phyloP scores from a whole-genome alignment of 2,797 vertebrate species.

The Coilia nasus region DNA sequence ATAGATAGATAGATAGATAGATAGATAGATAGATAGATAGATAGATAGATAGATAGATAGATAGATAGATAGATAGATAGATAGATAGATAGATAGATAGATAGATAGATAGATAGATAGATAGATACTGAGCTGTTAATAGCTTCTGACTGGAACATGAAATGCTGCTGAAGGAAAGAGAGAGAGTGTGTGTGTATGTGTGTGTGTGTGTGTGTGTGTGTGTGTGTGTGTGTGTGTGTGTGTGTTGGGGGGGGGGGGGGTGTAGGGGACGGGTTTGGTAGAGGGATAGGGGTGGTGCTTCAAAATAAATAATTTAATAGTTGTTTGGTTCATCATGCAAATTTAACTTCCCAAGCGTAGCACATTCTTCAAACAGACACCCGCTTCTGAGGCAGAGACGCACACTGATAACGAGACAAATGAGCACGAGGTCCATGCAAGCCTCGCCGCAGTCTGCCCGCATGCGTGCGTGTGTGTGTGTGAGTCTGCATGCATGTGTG shows the following conservation, averaged over 20 bases:
- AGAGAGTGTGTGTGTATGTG: background rate
- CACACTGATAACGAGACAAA: conserved; percentile 89
- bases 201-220: conserved; percentile 6
- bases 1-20: no score
- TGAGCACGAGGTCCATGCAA: conserved; percentile 82
- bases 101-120: no score
- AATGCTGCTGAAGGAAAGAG: no score
- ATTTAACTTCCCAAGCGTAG: conserved; percentile 87
- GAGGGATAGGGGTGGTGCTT: background rate
- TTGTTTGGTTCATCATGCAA: conserved; percentile 88
- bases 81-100: no score
- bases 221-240: no score
- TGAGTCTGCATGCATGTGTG: conserved; percentile 20
- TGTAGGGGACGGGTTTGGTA: background rate
- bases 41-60: no score
- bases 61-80: no score
- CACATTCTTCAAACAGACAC: conserved; percentile 97
- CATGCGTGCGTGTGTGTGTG: conserved; percentile 24
- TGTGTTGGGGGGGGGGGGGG: background rate
- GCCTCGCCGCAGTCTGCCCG: no score
- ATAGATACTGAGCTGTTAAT: no score
- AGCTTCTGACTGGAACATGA: no score
- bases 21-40: no score
- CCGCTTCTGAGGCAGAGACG: conserved; percentile 88
- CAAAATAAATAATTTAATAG: conserved; percentile 72